Percentiles rank a stretch among this genome's conserved stretches.
Conservation (phyloP, 2,797 vertebrate genomes). For the Ctenopoma multispine region DNA sequence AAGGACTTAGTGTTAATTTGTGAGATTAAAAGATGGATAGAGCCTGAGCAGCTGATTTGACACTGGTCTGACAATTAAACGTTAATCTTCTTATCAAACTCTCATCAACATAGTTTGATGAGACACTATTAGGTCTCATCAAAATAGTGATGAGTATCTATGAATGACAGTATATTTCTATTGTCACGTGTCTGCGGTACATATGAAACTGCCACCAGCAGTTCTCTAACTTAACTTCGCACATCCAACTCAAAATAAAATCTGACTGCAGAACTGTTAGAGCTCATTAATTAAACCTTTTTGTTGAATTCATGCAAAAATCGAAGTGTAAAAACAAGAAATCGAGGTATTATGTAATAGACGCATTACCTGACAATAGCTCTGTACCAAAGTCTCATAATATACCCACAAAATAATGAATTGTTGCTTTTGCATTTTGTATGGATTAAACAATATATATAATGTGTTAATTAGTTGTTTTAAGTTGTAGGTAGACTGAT, state of each 20-base stretch:
- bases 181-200: not conserved
- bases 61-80: no score
- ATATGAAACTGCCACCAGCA: not conserved
- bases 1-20: conserved; percentile 22
- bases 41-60: not conserved
- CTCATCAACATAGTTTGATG: no score
- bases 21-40: conserved; percentile 12
- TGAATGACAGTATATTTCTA: no score
- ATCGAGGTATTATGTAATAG: not conserved
- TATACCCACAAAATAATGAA: not conserved
- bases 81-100: not conserved
- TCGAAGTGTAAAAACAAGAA: not conserved
- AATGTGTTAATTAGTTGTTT: no score
- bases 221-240: not conserved
- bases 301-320: not conserved
- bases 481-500: no score
- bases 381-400: no score
- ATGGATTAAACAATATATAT: not conserved
- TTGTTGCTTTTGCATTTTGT: not conserved
- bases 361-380: not conserved
- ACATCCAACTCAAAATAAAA: no score
- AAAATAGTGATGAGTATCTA: no score
- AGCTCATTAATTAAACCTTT: not conserved
- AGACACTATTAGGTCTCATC: no score
- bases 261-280: not conserved